Conservation (phyloP, 2,888 invertebrate species). For the Tubulanus polymorphus region DNA sequence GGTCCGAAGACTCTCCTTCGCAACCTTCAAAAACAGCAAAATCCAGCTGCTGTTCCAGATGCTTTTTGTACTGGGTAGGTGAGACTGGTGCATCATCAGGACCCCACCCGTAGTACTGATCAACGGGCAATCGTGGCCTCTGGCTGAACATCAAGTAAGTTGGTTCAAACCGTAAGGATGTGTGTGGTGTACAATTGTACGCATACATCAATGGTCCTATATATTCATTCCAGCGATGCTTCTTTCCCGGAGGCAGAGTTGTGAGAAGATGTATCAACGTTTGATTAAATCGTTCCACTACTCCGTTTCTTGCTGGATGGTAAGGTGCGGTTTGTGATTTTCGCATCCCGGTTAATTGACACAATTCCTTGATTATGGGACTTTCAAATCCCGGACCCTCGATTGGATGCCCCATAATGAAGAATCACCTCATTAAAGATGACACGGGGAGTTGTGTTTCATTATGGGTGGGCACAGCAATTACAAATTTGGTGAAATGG, state of each 20-base stretch:
- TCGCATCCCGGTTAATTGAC: too few relatives aligned
- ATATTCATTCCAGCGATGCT: not conserved
- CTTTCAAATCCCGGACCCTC: too few relatives aligned
- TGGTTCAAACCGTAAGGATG: not conserved
- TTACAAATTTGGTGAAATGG: too few relatives aligned
- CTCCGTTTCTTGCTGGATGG: not conserved
- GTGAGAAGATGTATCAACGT: not conserved
- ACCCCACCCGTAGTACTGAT: not conserved
- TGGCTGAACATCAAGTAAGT: not conserved
- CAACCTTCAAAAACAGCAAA: too few relatives aligned
- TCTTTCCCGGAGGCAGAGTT: not conserved
- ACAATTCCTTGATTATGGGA: too few relatives aligned
- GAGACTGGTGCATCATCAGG: not conserved
- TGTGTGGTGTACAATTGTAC: not conserved
- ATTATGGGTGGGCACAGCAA: too few relatives aligned
- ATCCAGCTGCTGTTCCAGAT: too few relatives aligned
- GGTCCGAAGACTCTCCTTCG: too few relatives aligned
- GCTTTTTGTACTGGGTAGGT: not conserved
- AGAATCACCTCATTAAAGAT: too few relatives aligned
- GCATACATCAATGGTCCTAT: not conserved
- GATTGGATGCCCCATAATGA: too few relatives aligned
- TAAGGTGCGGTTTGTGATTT: not conserved
- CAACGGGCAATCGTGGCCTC: conserved; percentile 1
- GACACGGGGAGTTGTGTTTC: too few relatives aligned
- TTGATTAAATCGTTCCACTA: not conserved